phyloP scores from a whole-genome alignment of 2,797 vertebrate genomes.

The Eutrigla gurnardus region DNA sequence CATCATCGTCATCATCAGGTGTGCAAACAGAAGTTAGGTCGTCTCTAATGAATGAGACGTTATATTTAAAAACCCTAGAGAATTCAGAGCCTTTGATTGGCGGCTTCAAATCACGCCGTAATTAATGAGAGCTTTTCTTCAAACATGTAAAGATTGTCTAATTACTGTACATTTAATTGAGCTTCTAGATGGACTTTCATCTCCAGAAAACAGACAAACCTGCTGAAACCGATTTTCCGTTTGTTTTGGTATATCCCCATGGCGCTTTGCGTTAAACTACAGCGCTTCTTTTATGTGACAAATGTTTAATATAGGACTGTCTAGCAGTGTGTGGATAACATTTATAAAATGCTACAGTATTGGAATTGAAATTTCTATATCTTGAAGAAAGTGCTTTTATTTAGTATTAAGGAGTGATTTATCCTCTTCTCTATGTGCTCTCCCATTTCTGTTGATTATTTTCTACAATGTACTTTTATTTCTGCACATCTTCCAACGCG shows the following conservation, averaged over 20 bases:
- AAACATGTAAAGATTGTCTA: background rate
- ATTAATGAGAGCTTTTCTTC: background rate
- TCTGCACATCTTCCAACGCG: background rate
- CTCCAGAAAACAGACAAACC: background rate
- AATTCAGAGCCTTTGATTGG: background rate
- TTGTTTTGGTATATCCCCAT: background rate
- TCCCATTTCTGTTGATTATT: slow-evolving; percentile 10
- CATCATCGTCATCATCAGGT: slow-evolving; percentile 98
- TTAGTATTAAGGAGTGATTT: background rate
- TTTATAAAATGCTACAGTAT: background rate
- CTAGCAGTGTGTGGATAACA: background rate
- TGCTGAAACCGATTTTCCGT: background rate
- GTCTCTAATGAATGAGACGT: background rate
- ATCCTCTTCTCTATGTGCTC: slow-evolving; percentile 5
- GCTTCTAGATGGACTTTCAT: background rate
- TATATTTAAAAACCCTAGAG: background rate
- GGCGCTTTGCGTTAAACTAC: background rate
- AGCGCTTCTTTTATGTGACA: background rate
- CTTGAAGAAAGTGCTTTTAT: background rate
- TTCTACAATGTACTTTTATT: background rate
- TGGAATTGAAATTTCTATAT: background rate
- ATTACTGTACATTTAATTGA: background rate
- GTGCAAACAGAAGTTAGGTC: background rate
- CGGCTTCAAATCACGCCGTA: background rate
- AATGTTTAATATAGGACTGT: slow-evolving; percentile 5